Conservation (phyloP, 1,140 invertebrate species). For the Neomicropteryx cornuta region DNA sequence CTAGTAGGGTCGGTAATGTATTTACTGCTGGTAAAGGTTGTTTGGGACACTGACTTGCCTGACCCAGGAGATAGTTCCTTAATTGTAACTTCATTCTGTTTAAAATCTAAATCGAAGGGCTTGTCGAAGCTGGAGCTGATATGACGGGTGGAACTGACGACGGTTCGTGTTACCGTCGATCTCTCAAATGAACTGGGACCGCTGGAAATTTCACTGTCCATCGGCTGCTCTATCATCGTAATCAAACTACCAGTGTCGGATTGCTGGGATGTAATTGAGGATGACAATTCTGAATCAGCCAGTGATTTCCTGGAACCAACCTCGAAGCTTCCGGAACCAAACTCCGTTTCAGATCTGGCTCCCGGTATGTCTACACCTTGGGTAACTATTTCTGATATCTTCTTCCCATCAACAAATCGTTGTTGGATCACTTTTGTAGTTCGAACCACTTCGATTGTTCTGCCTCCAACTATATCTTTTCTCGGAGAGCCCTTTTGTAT, state of each 20-base stretch:
- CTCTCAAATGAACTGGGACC: conserved; percentile 14
- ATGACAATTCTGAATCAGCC: conserved; percentile 36
- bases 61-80: conserved; percentile 40
- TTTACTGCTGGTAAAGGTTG: conserved; percentile 34
- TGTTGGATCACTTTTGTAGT: conserved; percentile 44
- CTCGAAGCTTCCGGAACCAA: conserved; percentile 18
- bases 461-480: conserved; percentile 22
- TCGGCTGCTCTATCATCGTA: conserved; percentile 32
- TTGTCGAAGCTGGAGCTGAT: conserved; percentile 20
- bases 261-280: conserved; percentile 36
- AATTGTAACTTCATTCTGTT: conserved; percentile 26
- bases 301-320: conserved; percentile 25
- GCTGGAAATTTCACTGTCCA: conserved; percentile 9
- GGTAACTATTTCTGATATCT: conserved; percentile 41
- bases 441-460: conserved; percentile 37
- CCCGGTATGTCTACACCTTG: conserved; percentile 33
- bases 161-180: conserved; percentile 14
- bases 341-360: conserved; percentile 20
- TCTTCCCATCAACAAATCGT: conserved; percentile 38
- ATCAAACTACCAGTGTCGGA: conserved; percentile 39
- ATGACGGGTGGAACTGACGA: conserved; percentile 8
- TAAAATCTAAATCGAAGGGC: conserved; percentile 31
- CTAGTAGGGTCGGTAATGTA: conserved; percentile 42
- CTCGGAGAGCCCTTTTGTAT: conserved; percentile 16
- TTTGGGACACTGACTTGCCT: conserved; percentile 35